Conservation (phyloP, 2,797 vertebrate species). For the Gymnopithys bicolor region DNA sequence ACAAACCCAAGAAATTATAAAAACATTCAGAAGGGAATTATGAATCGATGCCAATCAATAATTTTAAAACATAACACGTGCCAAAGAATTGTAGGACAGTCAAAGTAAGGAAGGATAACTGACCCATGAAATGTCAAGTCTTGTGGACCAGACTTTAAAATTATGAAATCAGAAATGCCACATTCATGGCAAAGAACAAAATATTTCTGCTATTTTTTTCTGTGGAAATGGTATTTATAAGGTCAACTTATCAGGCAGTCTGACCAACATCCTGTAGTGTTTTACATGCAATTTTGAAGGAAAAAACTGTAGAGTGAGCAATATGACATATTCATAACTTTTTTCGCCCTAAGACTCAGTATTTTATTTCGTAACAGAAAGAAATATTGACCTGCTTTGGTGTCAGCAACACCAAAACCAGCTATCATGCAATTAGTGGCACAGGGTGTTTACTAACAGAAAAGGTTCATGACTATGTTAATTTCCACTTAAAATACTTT, state of each 20-base stretch:
- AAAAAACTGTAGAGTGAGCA: neutral
- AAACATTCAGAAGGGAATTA: neutral
- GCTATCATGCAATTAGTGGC: neutral
- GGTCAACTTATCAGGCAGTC: neutral
- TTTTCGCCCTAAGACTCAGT: neutral
- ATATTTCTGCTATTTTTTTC: neutral
- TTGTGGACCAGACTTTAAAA: neutral
- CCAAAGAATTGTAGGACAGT: neutral
- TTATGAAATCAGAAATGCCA: neutral
- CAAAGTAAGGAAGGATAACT: neutral
- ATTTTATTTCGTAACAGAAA: neutral
- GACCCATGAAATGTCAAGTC: neutral
- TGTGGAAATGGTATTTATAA: neutral
- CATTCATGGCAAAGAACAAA: neutral
- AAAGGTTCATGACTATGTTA: neutral
- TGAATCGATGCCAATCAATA: neutral
- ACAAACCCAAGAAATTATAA: neutral
- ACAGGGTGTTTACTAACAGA: neutral
- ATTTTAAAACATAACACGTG: neutral
- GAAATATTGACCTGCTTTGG: neutral
- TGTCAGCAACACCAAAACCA: neutral
- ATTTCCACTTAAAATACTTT: neutral
- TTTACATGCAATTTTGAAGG: neutral
- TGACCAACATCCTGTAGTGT: neutral
- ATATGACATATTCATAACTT: no score